phyloP scores from a whole-genome alignment of 1,140 invertebrate species.

The Drosophila teissieri region DNA sequence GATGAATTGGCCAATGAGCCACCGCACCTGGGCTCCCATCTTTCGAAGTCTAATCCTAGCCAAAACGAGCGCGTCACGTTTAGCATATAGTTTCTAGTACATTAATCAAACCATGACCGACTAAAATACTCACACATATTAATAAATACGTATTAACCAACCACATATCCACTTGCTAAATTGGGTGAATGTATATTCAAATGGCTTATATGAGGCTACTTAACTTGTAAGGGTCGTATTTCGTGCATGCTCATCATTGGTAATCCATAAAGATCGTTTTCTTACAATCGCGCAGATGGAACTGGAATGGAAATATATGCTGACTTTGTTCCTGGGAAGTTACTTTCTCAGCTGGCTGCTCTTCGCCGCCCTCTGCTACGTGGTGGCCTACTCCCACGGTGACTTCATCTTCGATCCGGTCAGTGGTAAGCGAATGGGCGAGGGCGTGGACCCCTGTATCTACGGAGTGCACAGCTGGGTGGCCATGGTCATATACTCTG shows the following conservation, averaged over 20 bases:
- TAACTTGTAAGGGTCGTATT: not conserved
- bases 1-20: constrained; percentile 65
- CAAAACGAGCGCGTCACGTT: constrained; percentile 62
- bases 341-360: constrained; percentile 86
- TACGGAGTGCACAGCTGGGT: constrained; percentile 86
- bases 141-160: constrained; percentile 60
- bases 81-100: constrained; percentile 58
- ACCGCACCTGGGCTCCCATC: constrained; percentile 36
- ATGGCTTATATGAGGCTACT: no score
- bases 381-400: constrained; percentile 85
- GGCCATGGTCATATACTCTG: constrained; percentile 87
- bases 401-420: constrained; percentile 83
- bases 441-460: constrained; percentile 84
- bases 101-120: constrained; percentile 13
- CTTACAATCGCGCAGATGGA: constrained; percentile 84
- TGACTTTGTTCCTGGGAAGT: constrained; percentile 85
- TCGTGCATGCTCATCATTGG: not conserved
- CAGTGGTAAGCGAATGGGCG: constrained; percentile 67
- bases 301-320: constrained; percentile 87
- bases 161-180: constrained; percentile 18
- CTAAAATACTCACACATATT: constrained; percentile 30
- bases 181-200: not conserved
- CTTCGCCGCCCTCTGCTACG: constrained; percentile 86
- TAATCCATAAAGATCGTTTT: not conserved
- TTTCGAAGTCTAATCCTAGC: constrained; percentile 32